These are phyloP conservation scores for Babylonia areolata DNA, from an alignment of 1,140 invertebrate genomes.

Conservation along the genomic window DNA sequence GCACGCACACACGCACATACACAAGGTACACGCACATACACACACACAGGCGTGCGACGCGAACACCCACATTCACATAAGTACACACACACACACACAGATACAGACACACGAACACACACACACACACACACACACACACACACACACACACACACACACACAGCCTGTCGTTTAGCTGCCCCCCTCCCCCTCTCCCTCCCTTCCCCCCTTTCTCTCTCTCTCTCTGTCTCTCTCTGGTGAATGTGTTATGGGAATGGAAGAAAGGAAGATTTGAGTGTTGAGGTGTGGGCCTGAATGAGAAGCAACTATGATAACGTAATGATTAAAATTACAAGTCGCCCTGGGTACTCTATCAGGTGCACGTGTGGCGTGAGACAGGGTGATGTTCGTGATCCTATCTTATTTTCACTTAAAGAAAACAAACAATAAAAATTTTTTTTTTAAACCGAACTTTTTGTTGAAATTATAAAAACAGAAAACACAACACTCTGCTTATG, in stretches of 20 bases:
- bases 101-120: neutral
- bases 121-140: neutral
- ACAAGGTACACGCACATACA: neutral
- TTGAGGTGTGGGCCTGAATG: neutral
- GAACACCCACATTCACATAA: neutral
- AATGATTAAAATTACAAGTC: neutral
- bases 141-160: slow-evolving; percentile 21
- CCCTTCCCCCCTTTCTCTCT: neutral
- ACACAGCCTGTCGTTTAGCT: neutral
- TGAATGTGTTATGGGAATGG: too few species aligned
- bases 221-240: neutral
- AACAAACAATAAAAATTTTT: too few species aligned
- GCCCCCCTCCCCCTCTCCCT: neutral
- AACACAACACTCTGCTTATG: too few species aligned
- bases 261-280: too few species aligned
- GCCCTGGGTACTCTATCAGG: too few species aligned
- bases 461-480: too few species aligned
- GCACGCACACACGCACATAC: too few species aligned
- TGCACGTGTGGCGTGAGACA: too few species aligned
- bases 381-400: too few species aligned
- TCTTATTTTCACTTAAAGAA: too few species aligned
- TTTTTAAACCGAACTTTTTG: too few species aligned
- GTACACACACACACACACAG: neutral
- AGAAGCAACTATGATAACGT: neutral
- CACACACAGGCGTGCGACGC: too few species aligned